These are phyloP conservation scores for Trachurus trachurus DNA, from an alignment of 2,797 vertebrate species.

Conservation along the genomic window DNA sequence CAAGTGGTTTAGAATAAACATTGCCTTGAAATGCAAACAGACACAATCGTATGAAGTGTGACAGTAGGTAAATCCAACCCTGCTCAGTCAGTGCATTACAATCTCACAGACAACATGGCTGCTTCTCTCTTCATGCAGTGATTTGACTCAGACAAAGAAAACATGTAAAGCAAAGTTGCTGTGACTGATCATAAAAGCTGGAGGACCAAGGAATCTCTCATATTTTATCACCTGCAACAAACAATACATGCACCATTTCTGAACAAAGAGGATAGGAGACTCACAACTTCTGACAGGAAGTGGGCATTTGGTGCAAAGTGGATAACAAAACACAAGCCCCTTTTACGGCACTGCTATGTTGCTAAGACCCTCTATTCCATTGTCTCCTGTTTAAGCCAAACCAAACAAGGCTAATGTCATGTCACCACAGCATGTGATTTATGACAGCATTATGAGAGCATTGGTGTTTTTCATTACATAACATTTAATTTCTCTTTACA, in stretches of 20 bases:
- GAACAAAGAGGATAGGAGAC: conserved; percentile 16
- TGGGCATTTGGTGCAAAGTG: conserved; percentile 12
- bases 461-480: too few species aligned
- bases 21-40: not conserved
- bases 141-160: conserved; percentile 6
- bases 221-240: conserved; percentile 23
- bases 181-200: not conserved
- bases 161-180: not conserved
- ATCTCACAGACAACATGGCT: not conserved
- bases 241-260: conserved; percentile 15
- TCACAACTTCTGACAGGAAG: conserved; percentile 7
- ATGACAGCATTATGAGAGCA: not conserved
- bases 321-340: conserved; percentile 28
- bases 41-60: not conserved
- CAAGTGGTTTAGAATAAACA: not conserved
- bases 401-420: not conserved
- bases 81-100: conserved; percentile 3
- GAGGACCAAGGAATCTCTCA: not conserved
- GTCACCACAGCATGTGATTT: not conserved
- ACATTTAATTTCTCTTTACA: too few species aligned
- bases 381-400: not conserved
- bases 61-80: conserved; percentile 8
- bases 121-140: not conserved
- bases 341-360: too few species aligned
- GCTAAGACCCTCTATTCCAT: too few species aligned